Conservation (phyloP, 2,113 vertebrate species). For the Coregonus clupeaformis region DNA sequence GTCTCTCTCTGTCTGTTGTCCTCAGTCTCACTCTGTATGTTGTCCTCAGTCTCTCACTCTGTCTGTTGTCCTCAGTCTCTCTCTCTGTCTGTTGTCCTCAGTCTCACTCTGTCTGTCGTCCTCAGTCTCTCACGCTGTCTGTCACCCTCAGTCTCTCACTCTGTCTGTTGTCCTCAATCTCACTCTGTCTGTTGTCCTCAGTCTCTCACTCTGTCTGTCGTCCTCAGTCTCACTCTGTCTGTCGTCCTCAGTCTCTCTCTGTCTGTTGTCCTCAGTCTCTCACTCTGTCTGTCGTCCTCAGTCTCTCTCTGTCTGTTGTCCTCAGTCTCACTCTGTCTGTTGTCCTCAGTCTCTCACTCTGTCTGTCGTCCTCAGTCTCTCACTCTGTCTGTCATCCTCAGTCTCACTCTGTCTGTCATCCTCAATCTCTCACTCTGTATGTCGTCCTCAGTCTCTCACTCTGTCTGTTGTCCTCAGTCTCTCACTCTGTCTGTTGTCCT, state of each 20-base stretch:
- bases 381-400: conserved; percentile 27
- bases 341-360: conserved; percentile 8
- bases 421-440: neutral
- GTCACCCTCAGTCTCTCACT: too few relatives aligned
- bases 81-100: conserved; percentile 27
- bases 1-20: neutral
- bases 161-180: neutral
- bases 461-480: neutral
- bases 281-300: neutral
- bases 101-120: conserved; percentile 4
- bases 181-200: neutral
- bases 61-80: too few relatives aligned
- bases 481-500: too few relatives aligned
- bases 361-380: too few relatives aligned
- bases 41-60: neutral
- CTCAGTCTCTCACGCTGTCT: neutral
- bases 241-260: too few relatives aligned
- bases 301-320: neutral
- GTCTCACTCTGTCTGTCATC: conserved; percentile 4
- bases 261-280: neutral
- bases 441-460: neutral
- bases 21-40: neutral
- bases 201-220: too few relatives aligned
- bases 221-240: neutral
- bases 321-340: too few relatives aligned